Conservation (phyloP, 2,113 vertebrate species). For the Pycnonotus jocosus region DNA sequence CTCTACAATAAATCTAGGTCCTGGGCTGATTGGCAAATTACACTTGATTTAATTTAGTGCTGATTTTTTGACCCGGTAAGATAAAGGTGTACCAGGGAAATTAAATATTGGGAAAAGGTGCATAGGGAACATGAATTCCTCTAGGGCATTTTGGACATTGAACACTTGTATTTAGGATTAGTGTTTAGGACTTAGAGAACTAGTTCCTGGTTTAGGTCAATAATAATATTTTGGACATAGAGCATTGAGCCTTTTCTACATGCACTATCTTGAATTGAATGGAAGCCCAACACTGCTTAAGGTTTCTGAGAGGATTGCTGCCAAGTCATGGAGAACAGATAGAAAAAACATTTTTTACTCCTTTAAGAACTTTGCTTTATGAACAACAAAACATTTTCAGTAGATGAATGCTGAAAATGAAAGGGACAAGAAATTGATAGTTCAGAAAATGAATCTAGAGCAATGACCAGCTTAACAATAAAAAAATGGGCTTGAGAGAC, state of each 20-base stretch:
- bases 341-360: neutral
- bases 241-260: neutral
- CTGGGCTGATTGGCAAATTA: neutral
- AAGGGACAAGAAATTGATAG: neutral
- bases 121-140: neutral
- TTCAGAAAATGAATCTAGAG: neutral
- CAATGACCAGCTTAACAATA: neutral
- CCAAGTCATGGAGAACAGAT: neutral
- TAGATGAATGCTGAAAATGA: neutral
- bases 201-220: neutral
- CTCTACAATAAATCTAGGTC: neutral
- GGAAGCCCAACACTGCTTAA: neutral
- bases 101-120: neutral
- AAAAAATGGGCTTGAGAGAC: neutral
- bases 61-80: neutral
- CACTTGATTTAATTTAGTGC: neutral
- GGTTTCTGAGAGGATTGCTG: neutral
- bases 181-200: neutral
- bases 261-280: neutral
- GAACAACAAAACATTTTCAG: neutral
- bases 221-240: neutral
- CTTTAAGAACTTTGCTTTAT: neutral
- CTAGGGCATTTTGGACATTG: neutral
- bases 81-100: neutral
- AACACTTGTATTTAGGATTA: neutral